Conservation (phyloP, 2,888 invertebrate species). For the Stramonita haemastoma region DNA sequence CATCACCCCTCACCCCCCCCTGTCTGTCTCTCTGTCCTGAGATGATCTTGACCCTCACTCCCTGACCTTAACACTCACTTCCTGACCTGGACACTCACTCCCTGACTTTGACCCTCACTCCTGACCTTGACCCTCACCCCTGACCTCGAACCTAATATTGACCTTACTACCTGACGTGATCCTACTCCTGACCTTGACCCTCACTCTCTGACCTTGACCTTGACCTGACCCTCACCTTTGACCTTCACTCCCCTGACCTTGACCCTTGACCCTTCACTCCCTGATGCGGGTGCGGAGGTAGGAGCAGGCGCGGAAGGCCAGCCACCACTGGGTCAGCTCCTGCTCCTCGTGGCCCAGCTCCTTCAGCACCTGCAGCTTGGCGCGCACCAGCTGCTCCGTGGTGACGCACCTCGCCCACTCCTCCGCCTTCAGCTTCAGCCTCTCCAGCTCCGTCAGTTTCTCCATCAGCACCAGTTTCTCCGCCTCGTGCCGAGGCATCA, state of each 20-base stretch:
- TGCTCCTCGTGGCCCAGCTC: constrained; percentile 46
- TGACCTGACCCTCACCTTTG: no score
- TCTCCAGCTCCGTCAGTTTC: constrained; percentile 46
- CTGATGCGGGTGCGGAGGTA: constrained; percentile 38
- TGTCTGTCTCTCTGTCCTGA: no score
- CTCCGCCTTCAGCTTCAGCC: constrained; percentile 40
- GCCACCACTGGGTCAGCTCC: constrained; percentile 49
- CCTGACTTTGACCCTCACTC: no score
- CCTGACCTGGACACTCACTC: no score
- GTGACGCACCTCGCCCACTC: constrained; percentile 47
- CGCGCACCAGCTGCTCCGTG: constrained; percentile 44
- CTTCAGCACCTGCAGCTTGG: constrained; percentile 44
- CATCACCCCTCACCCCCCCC: no score
- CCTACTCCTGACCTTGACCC: no score
- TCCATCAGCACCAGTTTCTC: not conserved
- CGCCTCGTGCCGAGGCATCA: not conserved
- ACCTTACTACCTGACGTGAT: not conserved
- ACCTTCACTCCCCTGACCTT: no score
- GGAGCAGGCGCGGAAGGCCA: constrained; percentile 43
- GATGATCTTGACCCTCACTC: no score
- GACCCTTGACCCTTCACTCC: not conserved
- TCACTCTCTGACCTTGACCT: no score
- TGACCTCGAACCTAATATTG: no score
- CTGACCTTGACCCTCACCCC: no score
- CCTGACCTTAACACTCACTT: no score